Evolutionary conservation across 2,113 vertebrate genomes (phyloP).

Genomic region (Arothron firmamentum): DNA sequence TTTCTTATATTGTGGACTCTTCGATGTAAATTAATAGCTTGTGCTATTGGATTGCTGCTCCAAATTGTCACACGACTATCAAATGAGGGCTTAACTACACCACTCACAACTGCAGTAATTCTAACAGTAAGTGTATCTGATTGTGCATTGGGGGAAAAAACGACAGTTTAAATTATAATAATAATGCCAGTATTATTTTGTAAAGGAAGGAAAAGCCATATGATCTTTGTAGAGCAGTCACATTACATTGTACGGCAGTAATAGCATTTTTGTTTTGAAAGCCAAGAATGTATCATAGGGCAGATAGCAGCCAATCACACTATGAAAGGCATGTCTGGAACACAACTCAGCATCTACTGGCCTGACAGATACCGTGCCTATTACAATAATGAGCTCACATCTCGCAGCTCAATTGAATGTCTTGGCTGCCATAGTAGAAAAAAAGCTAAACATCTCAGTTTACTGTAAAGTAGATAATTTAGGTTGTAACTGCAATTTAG

Average conservation of each 20-base stretch:
- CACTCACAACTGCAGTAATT: not conserved
- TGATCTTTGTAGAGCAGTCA: conserved; percentile 1
- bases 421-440: conserved; percentile 3
- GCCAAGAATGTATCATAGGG: conserved; percentile 16
- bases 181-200: too few species aligned
- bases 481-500: conserved; percentile 1
- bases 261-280: conserved; percentile 3
- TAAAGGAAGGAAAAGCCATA: not conserved
- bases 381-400: conserved; percentile 31
- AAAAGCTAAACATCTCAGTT: conserved; percentile 19
- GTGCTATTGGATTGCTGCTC: conserved; percentile 41
- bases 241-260: not conserved
- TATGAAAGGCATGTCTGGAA: conserved; percentile 34
- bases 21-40: conserved; percentile 52
- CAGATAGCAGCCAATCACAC: conserved; percentile 10
- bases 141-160: not conserved
- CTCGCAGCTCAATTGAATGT: conserved; percentile 19
- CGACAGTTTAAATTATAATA: not conserved
- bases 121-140: conserved; percentile 6
- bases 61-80: conserved; percentile 47
- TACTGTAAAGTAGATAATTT: conserved; percentile 8
- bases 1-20: conserved; percentile 35
- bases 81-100: conserved; percentile 15
- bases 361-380: conserved; percentile 23
- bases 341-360: conserved; percentile 6